Percentiles rank a stretch among this genome's conserved stretches.
Evolutionary conservation across 2,113 vertebrate genomes (phyloP).

Genomic region (Cochlearius cochlearius): DNA sequence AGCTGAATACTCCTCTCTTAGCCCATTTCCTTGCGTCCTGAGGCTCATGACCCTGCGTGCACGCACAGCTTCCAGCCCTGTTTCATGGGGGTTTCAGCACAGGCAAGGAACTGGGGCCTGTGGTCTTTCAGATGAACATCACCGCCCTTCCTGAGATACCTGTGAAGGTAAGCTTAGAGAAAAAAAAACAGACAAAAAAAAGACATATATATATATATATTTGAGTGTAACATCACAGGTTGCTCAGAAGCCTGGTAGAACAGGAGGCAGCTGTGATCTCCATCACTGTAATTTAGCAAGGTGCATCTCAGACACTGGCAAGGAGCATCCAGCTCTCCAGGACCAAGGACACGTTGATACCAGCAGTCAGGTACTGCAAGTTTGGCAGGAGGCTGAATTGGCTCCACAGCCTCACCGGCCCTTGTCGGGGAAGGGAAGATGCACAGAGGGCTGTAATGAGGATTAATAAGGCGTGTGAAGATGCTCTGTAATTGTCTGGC

Average conservation of each 20-base stretch:
- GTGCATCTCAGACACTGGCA: not conserved
- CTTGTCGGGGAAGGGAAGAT: not conserved
- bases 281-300: not conserved
- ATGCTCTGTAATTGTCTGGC: conserved; percentile 49
- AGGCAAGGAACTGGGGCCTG: accelerated
- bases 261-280: not conserved
- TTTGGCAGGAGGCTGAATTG: conserved; percentile 30
- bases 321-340: not conserved
- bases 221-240: not conserved
- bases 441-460: conserved; percentile 60
- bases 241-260: not conserved
- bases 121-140: not conserved
- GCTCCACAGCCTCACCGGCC: not conserved
- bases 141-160: not conserved
- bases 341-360: not conserved
- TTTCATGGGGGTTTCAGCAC: not conserved
- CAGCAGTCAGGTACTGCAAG: not conserved
- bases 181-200: not conserved
- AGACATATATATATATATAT: accelerated
- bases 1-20: not conserved
- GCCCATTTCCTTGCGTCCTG: not conserved
- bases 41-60: accelerated
- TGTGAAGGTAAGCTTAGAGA: not conserved
- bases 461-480: conserved; percentile 65
- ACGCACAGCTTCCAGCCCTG: not conserved